Evolutionary conservation across 2,888 invertebrate species (phyloP).

Genomic region (Euzophera pinguis): DNA sequence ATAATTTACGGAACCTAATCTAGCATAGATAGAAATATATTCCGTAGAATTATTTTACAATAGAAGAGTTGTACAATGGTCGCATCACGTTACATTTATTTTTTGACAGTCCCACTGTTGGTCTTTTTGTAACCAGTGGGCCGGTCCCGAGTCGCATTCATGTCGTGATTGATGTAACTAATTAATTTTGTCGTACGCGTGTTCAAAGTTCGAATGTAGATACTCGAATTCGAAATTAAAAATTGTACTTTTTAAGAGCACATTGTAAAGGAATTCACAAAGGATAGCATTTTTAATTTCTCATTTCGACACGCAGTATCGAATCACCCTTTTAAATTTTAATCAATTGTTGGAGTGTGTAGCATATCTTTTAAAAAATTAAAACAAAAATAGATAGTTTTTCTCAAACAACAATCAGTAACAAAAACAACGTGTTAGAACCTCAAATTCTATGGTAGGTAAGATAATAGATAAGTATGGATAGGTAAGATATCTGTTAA

Average conservation of each 20-base stretch:
- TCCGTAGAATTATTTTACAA: background rate
- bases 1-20: background rate
- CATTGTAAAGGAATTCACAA: constrained; percentile 47
- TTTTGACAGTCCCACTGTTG: constrained; percentile 42
- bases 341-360: constrained; percentile 21
- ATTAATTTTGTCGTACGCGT: constrained; percentile 71
- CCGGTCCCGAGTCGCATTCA: constrained; percentile 65
- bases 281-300: constrained; percentile 44
- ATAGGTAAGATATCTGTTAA: too few species aligned
- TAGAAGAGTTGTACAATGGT: constrained; percentile 68
- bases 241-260: constrained; percentile 35
- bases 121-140: constrained; percentile 63
- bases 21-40: background rate
- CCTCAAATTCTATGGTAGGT: too few species aligned
- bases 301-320: constrained; percentile 23
- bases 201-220: constrained; percentile 44
- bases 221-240: constrained; percentile 63
- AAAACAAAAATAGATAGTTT: too few species aligned
- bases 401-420: too few species aligned
- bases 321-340: constrained; percentile 23
- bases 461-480: too few species aligned
- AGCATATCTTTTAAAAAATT: constrained; percentile 6
- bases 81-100: constrained; percentile 71
- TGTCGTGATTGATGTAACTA: constrained; percentile 75
- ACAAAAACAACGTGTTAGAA: too few species aligned